Percentiles rank a stretch among this genome's conserved stretches.
Evolutionary conservation across 64 coral and sea anemone species (phyloP).

Genomic region (Dendrophyllia cribrosa): DNA sequence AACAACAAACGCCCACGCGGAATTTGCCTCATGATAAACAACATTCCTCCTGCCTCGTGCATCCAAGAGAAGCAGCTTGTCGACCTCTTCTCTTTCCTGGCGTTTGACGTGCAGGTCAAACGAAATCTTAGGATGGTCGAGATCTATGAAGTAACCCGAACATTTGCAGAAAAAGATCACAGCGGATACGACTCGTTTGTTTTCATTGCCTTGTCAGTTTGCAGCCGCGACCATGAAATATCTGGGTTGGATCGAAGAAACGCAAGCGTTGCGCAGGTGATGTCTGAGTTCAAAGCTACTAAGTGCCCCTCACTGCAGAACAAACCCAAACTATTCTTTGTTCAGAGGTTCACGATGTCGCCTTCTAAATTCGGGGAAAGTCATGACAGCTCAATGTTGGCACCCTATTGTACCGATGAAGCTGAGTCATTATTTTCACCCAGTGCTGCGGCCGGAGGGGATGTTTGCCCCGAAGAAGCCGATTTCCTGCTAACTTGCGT

Average conservation of each 20-base stretch:
- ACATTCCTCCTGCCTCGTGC: not conserved
- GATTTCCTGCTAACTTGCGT: not conserved
- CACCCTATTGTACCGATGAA: not conserved
- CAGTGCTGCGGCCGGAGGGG: not conserved
- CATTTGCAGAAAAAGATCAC: conserved; percentile 6
- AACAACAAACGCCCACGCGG: not conserved
- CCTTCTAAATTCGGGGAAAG: not conserved
- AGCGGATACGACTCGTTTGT: not conserved
- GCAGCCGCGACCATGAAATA: not conserved
- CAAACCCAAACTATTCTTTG: conserved; percentile 27
- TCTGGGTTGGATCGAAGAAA: not conserved
- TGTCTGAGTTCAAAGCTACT: not conserved
- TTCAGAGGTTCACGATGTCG: not conserved
- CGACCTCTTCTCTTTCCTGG: not conserved
- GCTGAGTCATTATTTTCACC: too few species aligned
- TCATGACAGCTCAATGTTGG: not conserved
- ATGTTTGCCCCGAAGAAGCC: conserved; percentile 2
- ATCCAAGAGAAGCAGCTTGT: not conserved
- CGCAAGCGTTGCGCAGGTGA: not conserved
- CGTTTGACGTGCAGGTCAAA: not conserved
- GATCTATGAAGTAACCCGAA: not conserved
- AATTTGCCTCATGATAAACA: conserved; percentile 28
- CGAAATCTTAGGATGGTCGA: not conserved
- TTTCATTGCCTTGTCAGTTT: not conserved
- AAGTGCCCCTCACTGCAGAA: not conserved